Evolutionary conservation across 1,140 invertebrate genomes (phyloP).

Genomic region (Drosophila persimilis): DNA sequence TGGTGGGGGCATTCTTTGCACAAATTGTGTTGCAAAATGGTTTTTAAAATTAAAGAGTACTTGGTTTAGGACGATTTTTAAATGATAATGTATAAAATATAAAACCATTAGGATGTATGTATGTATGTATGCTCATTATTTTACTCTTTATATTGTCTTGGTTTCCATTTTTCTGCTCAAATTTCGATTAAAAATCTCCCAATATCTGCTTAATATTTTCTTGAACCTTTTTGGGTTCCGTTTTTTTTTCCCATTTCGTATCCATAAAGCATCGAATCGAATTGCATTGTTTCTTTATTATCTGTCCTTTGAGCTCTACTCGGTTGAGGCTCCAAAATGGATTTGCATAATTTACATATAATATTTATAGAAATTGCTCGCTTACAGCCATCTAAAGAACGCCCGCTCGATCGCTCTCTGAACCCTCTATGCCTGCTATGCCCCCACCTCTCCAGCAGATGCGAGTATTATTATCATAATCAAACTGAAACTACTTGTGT

Average conservation of each 20-base stretch:
- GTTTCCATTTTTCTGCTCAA: too few relatives aligned
- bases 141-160: too few relatives aligned
- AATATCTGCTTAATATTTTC: too few relatives aligned
- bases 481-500: slow-evolving; percentile 46
- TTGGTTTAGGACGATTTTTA: too few relatives aligned
- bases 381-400: slow-evolving; percentile 17
- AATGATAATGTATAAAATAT: too few relatives aligned
- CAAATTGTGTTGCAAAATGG: neutral
- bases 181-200: too few relatives aligned
- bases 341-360: slow-evolving; percentile 72
- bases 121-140: too few relatives aligned
- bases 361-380: slow-evolving; percentile 47
- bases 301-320: neutral
- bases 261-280: neutral
- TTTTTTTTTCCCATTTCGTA: neutral
- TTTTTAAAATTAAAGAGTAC: too few relatives aligned
- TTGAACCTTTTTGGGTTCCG: too few relatives aligned
- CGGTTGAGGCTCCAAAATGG: slow-evolving; percentile 13
- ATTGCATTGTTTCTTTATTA: slow-evolving; percentile 30
- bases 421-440: slow-evolving; percentile 15
- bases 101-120: too few relatives aligned
- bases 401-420: neutral
- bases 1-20: neutral
- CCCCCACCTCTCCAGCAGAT: slow-evolving; percentile 17
- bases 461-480: slow-evolving; percentile 74